phyloP scores from a whole-genome alignment of 2,797 vertebrate species.

The Protonibea diacanthus region DNA sequence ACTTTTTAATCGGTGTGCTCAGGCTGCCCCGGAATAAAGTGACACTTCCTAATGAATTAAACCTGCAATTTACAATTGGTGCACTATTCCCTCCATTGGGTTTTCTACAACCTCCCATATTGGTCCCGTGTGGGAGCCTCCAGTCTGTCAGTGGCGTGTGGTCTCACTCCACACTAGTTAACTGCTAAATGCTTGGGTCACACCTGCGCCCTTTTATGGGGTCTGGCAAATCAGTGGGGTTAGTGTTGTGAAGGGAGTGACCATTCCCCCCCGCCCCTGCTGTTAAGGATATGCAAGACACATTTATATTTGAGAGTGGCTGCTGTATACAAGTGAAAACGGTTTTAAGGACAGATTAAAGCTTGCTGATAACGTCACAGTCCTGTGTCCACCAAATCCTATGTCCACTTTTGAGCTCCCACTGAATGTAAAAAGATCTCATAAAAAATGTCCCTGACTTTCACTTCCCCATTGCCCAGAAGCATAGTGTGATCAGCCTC shows the following conservation, averaged over 20 bases:
- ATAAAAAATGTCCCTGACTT: slow-evolving; percentile 1
- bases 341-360: slow-evolving; percentile 8
- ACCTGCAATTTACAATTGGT: slow-evolving; percentile 78
- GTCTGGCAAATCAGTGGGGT: slow-evolving; percentile 74
- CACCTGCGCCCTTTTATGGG: slow-evolving; percentile 82
- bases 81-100: slow-evolving; percentile 58
- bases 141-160: slow-evolving; percentile 78
- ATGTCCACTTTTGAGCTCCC: not conserved
- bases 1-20: slow-evolving; percentile 84
- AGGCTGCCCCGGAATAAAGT: slow-evolving; percentile 82
- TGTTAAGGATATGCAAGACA: slow-evolving; percentile 49
- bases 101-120: slow-evolving; percentile 38
- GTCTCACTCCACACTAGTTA: slow-evolving; percentile 79
- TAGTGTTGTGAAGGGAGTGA: slow-evolving; percentile 63
- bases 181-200: slow-evolving; percentile 80
- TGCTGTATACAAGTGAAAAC: not conserved
- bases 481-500: slow-evolving; percentile 33
- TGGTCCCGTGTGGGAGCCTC: slow-evolving; percentile 69
- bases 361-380: not conserved
- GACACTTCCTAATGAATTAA: slow-evolving; percentile 88
- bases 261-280: slow-evolving; percentile 48
- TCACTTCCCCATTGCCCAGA: slow-evolving; percentile 12
- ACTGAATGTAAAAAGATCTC: slow-evolving; percentile 7
- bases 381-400: not conserved
- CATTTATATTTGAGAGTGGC: slow-evolving; percentile 23